Conservation (phyloP, 2,888 invertebrate genomes). For the Choristoneura rosaceana region DNA sequence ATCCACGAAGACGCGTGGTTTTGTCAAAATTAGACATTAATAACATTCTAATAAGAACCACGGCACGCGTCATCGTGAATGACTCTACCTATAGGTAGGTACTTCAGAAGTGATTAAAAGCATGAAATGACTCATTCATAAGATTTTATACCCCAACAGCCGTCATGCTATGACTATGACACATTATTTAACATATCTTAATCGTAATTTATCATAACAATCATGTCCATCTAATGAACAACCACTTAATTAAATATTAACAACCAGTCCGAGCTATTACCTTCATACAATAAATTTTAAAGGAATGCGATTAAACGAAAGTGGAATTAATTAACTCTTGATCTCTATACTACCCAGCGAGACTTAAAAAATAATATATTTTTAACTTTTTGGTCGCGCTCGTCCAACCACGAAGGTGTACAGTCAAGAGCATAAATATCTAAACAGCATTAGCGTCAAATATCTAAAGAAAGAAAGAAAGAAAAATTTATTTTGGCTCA, state of each 20-base stretch:
- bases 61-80: too few species aligned
- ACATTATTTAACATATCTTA: neutral
- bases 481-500: too few species aligned
- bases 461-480: too few species aligned
- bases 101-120: too few species aligned
- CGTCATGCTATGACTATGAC: neutral
- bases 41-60: too few species aligned
- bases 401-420: conserved; percentile 1
- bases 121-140: neutral
- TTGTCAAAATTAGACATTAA: too few species aligned
- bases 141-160: neutral
- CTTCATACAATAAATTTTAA: neutral
- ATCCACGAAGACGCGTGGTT: too few species aligned
- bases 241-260: neutral
- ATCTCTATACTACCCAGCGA: conserved; percentile 53
- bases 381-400: conserved; percentile 23
- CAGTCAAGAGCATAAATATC: too few species aligned
- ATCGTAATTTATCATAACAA: neutral
- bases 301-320: conserved; percentile 2
- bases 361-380: conserved; percentile 50
- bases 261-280: neutral
- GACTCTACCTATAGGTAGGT: too few species aligned
- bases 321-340: conserved; percentile 46
- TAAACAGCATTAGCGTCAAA: too few species aligned
- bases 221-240: neutral